These are phyloP conservation scores for Prorops nasuta DNA, from an alignment of 1,140 invertebrate species.

Conservation along the genomic window DNA sequence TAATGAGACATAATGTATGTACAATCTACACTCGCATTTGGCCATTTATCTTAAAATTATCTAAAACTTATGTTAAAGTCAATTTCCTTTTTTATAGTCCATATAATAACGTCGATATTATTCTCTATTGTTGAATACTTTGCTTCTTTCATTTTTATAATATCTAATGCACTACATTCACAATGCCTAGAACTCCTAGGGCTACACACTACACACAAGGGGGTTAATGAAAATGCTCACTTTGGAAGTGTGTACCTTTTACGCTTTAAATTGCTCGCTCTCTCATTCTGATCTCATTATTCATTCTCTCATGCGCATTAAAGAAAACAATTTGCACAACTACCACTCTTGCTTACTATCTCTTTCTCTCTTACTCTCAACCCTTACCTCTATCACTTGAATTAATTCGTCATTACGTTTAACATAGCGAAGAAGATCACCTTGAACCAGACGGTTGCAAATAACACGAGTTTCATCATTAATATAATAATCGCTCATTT, in stretches of 20 bases:
- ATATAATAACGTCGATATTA: conserved; percentile 2
- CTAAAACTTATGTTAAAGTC: conserved; percentile 24
- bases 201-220: not conserved
- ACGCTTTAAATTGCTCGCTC: too few species aligned
- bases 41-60: conserved; percentile 36
- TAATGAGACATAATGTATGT: conserved; percentile 35
- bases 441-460: too few species aligned
- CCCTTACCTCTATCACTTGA: too few species aligned
- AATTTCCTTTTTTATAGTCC: conserved; percentile 9
- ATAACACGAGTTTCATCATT: too few species aligned
- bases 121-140: conserved; percentile 5
- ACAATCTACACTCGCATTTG: conserved; percentile 39
- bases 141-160: conserved; percentile 7
- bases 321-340: not conserved
- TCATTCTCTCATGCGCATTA: not conserved
- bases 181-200: not conserved
- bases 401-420: too few species aligned
- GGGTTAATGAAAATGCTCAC: not conserved
- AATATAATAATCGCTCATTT: too few species aligned
- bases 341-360: too few species aligned
- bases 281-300: not conserved
- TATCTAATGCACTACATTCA: conserved; percentile 3
- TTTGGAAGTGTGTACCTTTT: not conserved
- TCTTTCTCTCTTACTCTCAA: too few species aligned
- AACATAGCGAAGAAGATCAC: too few species aligned